phyloP scores from a whole-genome alignment of 2,797 vertebrate species.

The Remorina albescens region DNA sequence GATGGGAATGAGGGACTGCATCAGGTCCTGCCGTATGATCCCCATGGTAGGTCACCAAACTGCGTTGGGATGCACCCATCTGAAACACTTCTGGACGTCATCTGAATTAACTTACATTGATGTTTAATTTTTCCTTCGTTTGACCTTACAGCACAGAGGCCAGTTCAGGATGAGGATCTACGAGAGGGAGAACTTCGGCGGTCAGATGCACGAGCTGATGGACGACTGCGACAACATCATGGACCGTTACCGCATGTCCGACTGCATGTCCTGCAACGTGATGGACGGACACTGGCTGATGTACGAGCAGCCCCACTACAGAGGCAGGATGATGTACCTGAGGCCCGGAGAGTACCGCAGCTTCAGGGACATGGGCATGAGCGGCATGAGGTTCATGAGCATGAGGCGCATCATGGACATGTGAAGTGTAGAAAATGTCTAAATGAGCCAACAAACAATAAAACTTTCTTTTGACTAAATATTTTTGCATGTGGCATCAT shows the following conservation, averaged over 20 bases:
- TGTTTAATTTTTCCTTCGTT: too few relatives aligned
- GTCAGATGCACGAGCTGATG: constrained; percentile 68
- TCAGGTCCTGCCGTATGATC: constrained; percentile 78
- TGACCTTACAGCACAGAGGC: constrained; percentile 74
- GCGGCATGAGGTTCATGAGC: constrained; percentile 70
- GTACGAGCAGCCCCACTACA: constrained; percentile 75
- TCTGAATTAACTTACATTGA: too few relatives aligned
- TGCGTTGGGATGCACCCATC: too few relatives aligned
- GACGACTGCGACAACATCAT: constrained; percentile 78
- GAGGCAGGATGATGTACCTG: constrained; percentile 77
- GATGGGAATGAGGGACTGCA: constrained; percentile 67
- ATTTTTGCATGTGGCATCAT: neutral
- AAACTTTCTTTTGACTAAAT: constrained; percentile 43
- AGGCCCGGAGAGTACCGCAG: constrained; percentile 81
- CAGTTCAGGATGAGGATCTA: constrained; percentile 77
- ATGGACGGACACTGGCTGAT: constrained; percentile 80
- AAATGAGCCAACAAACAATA: constrained; percentile 33
- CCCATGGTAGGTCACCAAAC: constrained; percentile 71
- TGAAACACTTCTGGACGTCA: too few relatives aligned
- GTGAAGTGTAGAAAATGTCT: constrained; percentile 39
- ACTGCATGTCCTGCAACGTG: constrained; percentile 76
- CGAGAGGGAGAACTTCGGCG: constrained; percentile 75
- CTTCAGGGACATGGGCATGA: constrained; percentile 77
- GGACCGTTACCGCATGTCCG: constrained; percentile 73
- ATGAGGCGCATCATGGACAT: constrained; percentile 76